Conservation (phyloP, 2,888 invertebrate species). For the Sussaba pulchella region DNA sequence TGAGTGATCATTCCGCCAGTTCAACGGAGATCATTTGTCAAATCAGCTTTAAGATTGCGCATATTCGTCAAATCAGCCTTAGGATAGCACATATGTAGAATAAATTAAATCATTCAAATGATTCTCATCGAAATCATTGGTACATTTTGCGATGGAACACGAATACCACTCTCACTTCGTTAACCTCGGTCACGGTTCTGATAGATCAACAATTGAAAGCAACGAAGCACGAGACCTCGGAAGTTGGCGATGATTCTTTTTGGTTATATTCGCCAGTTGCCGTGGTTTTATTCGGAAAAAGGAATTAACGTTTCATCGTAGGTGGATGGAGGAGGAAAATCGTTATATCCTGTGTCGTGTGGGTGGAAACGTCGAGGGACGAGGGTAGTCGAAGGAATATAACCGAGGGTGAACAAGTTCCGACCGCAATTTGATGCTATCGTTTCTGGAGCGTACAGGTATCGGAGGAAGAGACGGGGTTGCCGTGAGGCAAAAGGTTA, state of each 20-base stretch:
- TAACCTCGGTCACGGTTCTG: slow-evolving; percentile 49
- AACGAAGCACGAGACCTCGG: slow-evolving; percentile 43
- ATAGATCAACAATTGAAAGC: slow-evolving; percentile 56
- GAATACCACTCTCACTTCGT: slow-evolving; percentile 38
- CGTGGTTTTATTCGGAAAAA: slow-evolving; percentile 60
- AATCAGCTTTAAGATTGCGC: not conserved
- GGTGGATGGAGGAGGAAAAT: slow-evolving; percentile 49
- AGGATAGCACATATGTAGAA: too few species aligned
- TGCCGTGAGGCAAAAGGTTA: slow-evolving; percentile 42
- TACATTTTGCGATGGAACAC: slow-evolving; percentile 35
- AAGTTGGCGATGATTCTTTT: slow-evolving; percentile 46
- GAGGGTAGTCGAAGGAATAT: slow-evolving; percentile 56
- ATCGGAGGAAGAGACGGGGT: slow-evolving; percentile 24
- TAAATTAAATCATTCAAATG: slow-evolving; percentile 30
- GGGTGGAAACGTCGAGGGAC: slow-evolving; percentile 2
- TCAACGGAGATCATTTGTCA: too few species aligned
- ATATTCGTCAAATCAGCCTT: not conserved
- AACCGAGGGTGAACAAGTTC: slow-evolving; percentile 58
- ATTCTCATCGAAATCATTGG: slow-evolving; percentile 34
- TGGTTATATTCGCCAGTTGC: slow-evolving; percentile 41
- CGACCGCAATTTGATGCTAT: slow-evolving; percentile 62
- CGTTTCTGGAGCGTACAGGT: slow-evolving; percentile 47
- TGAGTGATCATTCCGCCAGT: too few species aligned
- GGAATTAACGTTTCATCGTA: slow-evolving; percentile 59
- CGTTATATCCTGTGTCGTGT: slow-evolving; percentile 55